Percentiles rank a stretch among this genome's conserved stretches.
Evolutionary conservation across 1,140 invertebrate species (phyloP).

Genomic region (Bombus confusus): DNA sequence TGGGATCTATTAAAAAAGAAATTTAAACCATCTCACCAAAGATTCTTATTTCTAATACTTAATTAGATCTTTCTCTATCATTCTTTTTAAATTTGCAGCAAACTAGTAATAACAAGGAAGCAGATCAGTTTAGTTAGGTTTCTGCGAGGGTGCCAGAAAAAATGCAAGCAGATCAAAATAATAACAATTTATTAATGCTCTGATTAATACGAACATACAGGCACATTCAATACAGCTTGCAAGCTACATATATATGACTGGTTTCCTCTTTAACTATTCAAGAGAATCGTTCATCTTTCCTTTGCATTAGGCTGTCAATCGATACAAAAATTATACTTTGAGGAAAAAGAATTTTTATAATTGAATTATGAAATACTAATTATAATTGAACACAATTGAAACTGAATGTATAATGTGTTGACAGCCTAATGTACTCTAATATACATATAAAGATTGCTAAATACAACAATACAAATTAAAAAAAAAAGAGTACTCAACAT

Average conservation of each 20-base stretch:
- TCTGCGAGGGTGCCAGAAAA: slow-evolving; percentile 73
- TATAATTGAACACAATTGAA: neutral
- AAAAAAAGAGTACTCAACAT: neutral
- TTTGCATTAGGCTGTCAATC: neutral
- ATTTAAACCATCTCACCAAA: neutral
- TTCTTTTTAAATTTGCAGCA: neutral
- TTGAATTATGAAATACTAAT: too few relatives aligned
- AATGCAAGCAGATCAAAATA: slow-evolving; percentile 78
- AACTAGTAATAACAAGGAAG: slow-evolving; percentile 40
- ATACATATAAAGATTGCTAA: neutral
- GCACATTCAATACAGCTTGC: slow-evolving; percentile 64
- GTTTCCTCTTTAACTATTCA: neutral
- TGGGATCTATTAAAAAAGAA: neutral
- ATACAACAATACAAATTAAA: neutral
- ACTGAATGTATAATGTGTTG: neutral
- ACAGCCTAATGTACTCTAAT: slow-evolving; percentile 5
- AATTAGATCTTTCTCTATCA: neutral
- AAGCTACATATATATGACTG: slow-evolving; percentile 42
- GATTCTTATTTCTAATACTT: neutral
- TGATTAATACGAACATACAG: slow-evolving; percentile 76
- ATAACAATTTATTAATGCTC: slow-evolving; percentile 79
- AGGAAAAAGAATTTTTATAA: neutral
- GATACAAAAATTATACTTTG: neutral
- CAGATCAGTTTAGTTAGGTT: slow-evolving; percentile 56
- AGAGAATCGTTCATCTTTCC: neutral